Percentiles rank a stretch among this genome's conserved stretches.
These are phyloP conservation scores for Magallana nippona DNA, from an alignment of 2,888 invertebrate species.

Conservation along the genomic window DNA sequence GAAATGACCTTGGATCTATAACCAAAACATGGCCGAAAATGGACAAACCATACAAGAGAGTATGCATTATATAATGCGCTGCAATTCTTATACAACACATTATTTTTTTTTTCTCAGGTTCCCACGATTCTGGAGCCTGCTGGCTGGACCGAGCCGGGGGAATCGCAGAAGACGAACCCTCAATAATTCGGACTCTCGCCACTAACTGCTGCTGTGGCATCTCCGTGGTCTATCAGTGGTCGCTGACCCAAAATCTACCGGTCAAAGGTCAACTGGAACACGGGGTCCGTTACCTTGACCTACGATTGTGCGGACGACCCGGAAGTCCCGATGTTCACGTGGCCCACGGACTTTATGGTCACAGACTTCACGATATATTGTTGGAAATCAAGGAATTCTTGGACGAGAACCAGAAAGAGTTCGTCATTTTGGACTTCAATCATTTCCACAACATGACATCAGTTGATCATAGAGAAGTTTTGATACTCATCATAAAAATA, in stretches of 20 bases:
- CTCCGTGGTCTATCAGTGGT: constrained; percentile 89
- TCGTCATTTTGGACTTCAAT: constrained; percentile 91
- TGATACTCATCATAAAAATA: constrained; percentile 83
- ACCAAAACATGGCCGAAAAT: too few relatives aligned
- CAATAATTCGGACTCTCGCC: constrained; percentile 84
- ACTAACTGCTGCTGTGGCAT: constrained; percentile 79
- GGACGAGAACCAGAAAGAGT: constrained; percentile 86
- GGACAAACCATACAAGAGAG: too few relatives aligned
- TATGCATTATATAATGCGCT: too few relatives aligned
- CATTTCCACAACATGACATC: constrained; percentile 89
- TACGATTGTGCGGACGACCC: constrained; percentile 87
- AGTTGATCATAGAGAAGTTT: constrained; percentile 85
- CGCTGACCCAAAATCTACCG: constrained; percentile 87
- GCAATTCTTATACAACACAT: too few relatives aligned
- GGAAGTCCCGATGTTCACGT: constrained; percentile 85
- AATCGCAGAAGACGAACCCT: constrained; percentile 89
- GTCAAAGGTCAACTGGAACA: constrained; percentile 86
- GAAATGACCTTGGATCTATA: too few relatives aligned
- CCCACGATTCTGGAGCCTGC: constrained; percentile 92
- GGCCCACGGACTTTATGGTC: constrained; percentile 90
- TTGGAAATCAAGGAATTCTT: constrained; percentile 86
- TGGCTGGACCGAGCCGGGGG: constrained; percentile 85
- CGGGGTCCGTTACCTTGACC: constrained; percentile 91
- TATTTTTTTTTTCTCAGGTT: constrained; percentile 83
- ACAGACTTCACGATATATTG: constrained; percentile 85